Evolutionary conservation across 2,797 vertebrate species (phyloP), one percentile per base, ranked within the genome.

Genomic region (Ataeniobius toweri): DNA sequence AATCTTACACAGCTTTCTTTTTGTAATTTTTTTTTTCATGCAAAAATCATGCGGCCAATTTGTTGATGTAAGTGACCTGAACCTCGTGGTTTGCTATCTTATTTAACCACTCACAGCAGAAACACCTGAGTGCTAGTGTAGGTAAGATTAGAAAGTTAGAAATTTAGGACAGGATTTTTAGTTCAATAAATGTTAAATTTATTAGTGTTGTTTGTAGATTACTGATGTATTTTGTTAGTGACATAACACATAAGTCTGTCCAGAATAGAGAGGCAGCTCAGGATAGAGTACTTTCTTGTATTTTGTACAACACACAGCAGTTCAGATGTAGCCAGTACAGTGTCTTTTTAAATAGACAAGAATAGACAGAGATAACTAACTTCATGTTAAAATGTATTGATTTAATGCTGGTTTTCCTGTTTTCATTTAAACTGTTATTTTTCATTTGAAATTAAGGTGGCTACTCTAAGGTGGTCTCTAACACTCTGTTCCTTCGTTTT

Each of bases 21-120:
- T 97, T 98, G 97, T 97, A 98, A 97, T 97, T 98, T 97, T 97
- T 98, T 97, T 96, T 97, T 98, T 97, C 97, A 98, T 98, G 98
- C 98, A 98, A 98, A 98, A 98, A 98, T 97, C 98, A 98, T 98
- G 97, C 96, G 98, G 97, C 97, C 97, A 98, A 97, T 97, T 98
- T 97, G 97, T 98, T 97, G 96, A 98, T 99, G 98, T 99, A 98
- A 98, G 98, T 99, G 97, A 97, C 97, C 97, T 98, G 96, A 97
- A 98, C 97, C 97, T 96, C 96, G 97, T 97, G 97, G 96, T 97
- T 97, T 97, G 96, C 96, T 97, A 95, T 97, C 95, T 97, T 97
- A 94, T 96, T 97, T 96, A 95, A 96, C 92, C 93, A 94, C 92
- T 94, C 88, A 93, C 91, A 90, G 92, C 88, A 94, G 91, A 94